Conservation (phyloP, 2,888 invertebrate genomes). For the Agapostemon virescens region DNA sequence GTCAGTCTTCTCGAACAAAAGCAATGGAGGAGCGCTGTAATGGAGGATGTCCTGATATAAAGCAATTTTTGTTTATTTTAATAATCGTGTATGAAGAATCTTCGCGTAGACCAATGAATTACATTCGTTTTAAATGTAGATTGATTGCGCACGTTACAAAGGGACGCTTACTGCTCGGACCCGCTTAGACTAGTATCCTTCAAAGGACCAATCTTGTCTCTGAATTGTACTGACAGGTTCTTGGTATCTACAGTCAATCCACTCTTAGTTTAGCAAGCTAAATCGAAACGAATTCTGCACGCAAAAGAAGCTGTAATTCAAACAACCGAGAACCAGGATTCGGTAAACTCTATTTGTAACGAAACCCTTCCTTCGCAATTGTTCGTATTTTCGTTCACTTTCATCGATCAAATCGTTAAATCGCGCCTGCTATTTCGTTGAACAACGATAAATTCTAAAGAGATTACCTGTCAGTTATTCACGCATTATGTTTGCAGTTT, state of each 20-base stretch:
- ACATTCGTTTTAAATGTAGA: conserved; percentile 6
- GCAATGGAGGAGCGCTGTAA: neutral
- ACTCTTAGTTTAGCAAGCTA: neutral
- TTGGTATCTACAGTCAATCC: neutral
- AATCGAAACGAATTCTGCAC: conserved; percentile 3
- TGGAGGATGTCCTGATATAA: neutral
- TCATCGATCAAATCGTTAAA: no score
- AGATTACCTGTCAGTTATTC: neutral
- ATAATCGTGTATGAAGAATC: neutral
- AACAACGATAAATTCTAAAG: neutral
- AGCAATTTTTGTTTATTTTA: neutral
- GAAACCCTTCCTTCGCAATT: no score
- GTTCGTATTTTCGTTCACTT: neutral
- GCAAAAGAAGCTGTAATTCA: conserved; percentile 2
- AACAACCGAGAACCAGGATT: neutral
- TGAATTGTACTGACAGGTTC: conserved; percentile 4
- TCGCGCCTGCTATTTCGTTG: no score
- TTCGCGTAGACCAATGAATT: neutral
- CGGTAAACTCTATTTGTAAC: neutral
- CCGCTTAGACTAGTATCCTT: neutral
- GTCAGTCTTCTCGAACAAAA: no score
- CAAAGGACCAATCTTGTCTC: conserved; percentile 6
- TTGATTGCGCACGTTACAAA: conserved; percentile 4
- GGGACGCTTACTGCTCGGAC: neutral
- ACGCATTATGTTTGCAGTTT: neutral